Base-by-base conservation (phyloP, 2,113 vertebrate genomes). In the Ondatra zibethicus region DNA sequence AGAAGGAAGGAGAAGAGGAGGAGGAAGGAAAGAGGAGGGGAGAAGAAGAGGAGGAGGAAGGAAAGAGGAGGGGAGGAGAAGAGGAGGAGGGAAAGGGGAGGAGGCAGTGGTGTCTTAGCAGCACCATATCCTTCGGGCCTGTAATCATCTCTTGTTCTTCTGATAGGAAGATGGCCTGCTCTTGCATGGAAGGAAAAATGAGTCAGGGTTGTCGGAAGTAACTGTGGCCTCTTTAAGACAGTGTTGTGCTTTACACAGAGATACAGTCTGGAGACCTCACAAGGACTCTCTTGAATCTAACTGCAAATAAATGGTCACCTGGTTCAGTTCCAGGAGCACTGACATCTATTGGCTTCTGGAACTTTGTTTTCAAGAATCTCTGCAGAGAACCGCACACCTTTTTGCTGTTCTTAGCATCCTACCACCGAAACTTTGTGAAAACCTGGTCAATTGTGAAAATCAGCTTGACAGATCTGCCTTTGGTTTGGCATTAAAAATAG, bases 351-450 rank as follows among this genome's bases (percentile, higher is more conserved):
- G 88, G 29, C 97, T 85, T 63, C 77, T 89, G 29, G 55, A 63
- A 75, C 70, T 95, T 95, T 82, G 76, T 91, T 94, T 88, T 97
- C 36, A 96, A 61, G 70, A 97, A 91, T 95, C 52, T 93, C n/a
- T 96, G 63, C 7, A 50, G 96, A 92, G 58, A 95, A 87, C 0
- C 42, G 13, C 55, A 92, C 31, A 89, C 23, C 31, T 94, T 58
- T 77, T 95, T 93, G 31, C 89, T 96, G 75, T 85, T 94, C 61
- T 96, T 84, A 92, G 93, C 90, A 77, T 77, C 88, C 80, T 13
- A 95, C 82, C 52, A 76, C 70, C 94, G 91, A 76, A 97, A 95
- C 94, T 81, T 94, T 80, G 77, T 7, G 0, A 68, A 93, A 77
- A 31, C 47, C 84, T 86, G 61, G 39, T 12, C 82, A 16, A 92